A percentile compares a stretch with the other conserved stretches of the same genome.
Evolutionary conservation across 2,113 vertebrate genomes (phyloP).

Genomic region (Erythrocercus mccallii): DNA sequence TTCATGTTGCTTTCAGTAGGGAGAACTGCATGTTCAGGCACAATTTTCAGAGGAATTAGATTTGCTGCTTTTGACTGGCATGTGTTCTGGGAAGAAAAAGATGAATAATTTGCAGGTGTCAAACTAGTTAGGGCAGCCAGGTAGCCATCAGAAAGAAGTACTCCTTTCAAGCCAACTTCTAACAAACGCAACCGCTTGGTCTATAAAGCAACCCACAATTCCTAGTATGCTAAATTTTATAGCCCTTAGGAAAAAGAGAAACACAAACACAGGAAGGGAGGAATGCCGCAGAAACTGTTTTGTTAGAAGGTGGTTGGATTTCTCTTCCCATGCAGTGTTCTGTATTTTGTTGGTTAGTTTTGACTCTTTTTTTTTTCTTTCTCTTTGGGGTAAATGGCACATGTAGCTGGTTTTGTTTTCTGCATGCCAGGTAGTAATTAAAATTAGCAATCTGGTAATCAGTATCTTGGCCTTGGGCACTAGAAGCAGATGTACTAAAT

Average conservation of each 20-base stretch:
- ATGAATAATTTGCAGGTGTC: not conserved
- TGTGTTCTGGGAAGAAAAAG: not conserved
- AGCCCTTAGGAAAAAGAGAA: constrained; percentile 22
- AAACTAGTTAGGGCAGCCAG: not conserved
- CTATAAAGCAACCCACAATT: constrained; percentile 1
- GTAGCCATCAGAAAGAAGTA: not conserved
- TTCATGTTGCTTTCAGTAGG: not conserved
- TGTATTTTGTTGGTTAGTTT: not conserved
- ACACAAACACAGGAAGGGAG: constrained; percentile 29
- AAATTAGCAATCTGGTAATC: constrained; percentile 16
- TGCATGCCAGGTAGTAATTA: constrained; percentile 20
- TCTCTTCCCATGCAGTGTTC: not conserved
- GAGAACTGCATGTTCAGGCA: not conserved
- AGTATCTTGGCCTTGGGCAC: not conserved
- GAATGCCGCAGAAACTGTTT: constrained; percentile 8
- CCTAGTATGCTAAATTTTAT: constrained; percentile 24
- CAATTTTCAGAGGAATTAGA: not conserved
- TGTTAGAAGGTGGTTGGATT: constrained; percentile 10
- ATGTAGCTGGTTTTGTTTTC: not conserved
- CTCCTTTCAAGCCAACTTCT: not conserved
- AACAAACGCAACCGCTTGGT: not conserved
- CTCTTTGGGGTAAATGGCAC: not conserved
- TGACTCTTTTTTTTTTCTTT: not conserved
- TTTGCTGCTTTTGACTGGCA: not conserved
- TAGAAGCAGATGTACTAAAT: not conserved